Percentiles rank a stretch among this genome's conserved stretches.
Evolutionary conservation across 2,888 invertebrate species (phyloP).

Genomic region (Himalopsyche japonica): DNA sequence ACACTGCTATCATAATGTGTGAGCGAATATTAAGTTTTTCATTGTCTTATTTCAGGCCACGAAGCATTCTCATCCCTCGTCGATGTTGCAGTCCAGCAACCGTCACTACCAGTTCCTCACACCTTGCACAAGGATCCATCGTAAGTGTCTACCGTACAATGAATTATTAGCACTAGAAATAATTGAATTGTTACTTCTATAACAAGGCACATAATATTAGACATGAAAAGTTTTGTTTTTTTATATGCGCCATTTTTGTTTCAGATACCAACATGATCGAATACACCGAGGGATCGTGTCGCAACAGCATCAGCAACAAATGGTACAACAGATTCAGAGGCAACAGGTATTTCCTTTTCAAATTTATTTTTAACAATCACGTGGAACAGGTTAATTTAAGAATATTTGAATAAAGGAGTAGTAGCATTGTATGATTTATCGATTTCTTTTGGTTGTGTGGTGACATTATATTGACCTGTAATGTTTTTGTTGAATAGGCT

Average conservation of each 20-base stretch:
- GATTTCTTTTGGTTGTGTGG: neutral
- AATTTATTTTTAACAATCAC: too few relatives aligned
- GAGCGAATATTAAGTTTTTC: neutral
- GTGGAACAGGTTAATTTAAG: too few relatives aligned
- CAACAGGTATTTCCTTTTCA: conserved; percentile 41
- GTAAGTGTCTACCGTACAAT: conserved; percentile 42
- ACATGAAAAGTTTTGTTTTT: neutral
- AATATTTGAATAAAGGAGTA: too few relatives aligned
- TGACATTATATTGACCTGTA: neutral
- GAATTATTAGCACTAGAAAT: too few relatives aligned
- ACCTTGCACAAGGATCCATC: conserved; percentile 45
- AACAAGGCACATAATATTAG: too few relatives aligned
- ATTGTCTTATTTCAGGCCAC: conserved; percentile 61
- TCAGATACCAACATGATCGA: conserved; percentile 39
- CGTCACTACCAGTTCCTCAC: conserved; percentile 81
- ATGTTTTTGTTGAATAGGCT: neutral
- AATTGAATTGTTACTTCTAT: too few relatives aligned
- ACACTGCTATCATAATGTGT: too few relatives aligned
- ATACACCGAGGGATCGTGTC: conserved; percentile 49
- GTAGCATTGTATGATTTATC: too few relatives aligned
- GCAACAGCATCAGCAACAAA: conserved; percentile 48
- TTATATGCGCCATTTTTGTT: neutral
- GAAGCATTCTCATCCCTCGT: conserved; percentile 88
- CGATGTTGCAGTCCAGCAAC: conserved; percentile 90
- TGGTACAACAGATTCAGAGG: conserved; percentile 45